Base-by-base conservation (phyloP, 1,140 invertebrate genomes). In the Aphidius gifuensis region DNA sequence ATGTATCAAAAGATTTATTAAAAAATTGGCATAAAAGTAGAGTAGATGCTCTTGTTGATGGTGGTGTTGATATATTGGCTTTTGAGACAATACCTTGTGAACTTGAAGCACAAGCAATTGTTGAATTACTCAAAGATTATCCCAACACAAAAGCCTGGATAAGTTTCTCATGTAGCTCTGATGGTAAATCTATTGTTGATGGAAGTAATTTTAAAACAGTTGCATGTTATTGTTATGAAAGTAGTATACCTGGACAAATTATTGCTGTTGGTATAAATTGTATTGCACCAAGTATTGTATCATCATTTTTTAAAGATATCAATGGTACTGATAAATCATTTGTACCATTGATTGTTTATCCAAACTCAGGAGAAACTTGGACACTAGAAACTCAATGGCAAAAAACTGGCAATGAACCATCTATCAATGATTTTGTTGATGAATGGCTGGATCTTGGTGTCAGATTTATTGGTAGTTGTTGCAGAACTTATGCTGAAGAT, bases 11-110 rank as follows among this genome's bases (percentile, higher is more conserved):
- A 16, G 80, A 88, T 71, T 64, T 67, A 50, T 38, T 67, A 6
- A 64, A 48, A 38, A 55, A 64, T 23, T 67, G 66, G 66, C 66
- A 97, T 75, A 81, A 85, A 57, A 88, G 89, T 1, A 83, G 93
- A 47, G 87, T 97, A 6, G 80, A 86, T 58, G 87, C 88, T 7
- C 79, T 97, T 3, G 72, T 94, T 5, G 85, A 90, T 51, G 86
- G 85, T 50, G 92, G 92, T 5, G 88, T 92, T 3, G 91, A 96
- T 80, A 70, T 95, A 1, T 71, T 98, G 46, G 92, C 92, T 2
- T 79, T 97, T 65, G 96, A 98, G 78, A 98, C 96, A 0, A 90
- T 97, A 66, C 95, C 96, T 2, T 90, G 91, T 61, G 80, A 76
- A 3, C 80, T 85, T 63, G 96, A 98, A 77, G 94, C 91, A 0